phyloP scores from a whole-genome alignment of 35 echinoderm and acorn worm genomes.

The Hemicentrotus pulcherrimus region DNA sequence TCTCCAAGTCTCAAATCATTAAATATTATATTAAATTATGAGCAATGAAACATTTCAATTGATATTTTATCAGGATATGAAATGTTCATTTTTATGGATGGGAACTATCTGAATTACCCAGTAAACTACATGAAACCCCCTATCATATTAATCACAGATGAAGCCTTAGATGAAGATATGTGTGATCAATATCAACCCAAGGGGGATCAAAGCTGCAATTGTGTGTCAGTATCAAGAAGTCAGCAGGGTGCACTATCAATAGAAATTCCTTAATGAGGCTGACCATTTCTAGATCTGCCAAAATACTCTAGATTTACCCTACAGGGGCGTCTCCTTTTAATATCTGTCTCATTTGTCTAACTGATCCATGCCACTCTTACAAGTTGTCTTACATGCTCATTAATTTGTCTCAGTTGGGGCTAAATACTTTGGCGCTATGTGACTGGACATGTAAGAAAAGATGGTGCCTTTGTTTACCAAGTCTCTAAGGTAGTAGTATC shows the following conservation, averaged over 20 bases:
- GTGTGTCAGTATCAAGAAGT: not conserved
- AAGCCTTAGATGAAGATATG: not conserved
- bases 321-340: not conserved
- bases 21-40: too few relatives aligned
- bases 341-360: not conserved
- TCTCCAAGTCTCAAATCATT: too few relatives aligned
- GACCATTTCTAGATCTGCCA: not conserved
- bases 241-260: not conserved
- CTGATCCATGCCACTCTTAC: not conserved
- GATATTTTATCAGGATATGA: too few relatives aligned
- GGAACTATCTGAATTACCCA: too few relatives aligned
- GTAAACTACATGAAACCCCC: too few relatives aligned
- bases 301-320: not conserved
- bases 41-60: too few relatives aligned
- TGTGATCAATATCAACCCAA: not conserved
- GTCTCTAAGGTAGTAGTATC: not conserved
- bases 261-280: not conserved
- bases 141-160: not conserved
- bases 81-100: too few relatives aligned
- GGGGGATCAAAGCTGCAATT: not conserved
- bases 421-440: not conserved
- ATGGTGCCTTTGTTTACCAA: not conserved
- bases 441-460: not conserved
- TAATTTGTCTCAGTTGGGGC: not conserved
- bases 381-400: not conserved